Base-by-base conservation (phyloP, 1,140 invertebrate species). In the Wasmannia auropunctata region DNA sequence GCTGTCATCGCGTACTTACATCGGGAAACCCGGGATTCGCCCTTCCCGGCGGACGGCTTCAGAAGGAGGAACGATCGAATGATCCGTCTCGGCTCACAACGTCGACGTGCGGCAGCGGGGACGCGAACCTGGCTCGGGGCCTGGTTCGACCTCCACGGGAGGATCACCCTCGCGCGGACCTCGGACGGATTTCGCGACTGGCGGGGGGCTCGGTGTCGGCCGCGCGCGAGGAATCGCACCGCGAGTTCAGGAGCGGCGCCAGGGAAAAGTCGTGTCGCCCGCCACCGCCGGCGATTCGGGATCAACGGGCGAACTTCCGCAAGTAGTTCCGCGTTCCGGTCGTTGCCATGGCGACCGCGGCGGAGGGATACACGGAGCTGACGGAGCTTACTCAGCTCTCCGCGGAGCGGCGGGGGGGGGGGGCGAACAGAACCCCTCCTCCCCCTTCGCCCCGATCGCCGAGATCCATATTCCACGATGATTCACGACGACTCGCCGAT, bases 311-410 rank as follows among this genome's bases (percentile, higher is more conserved):
- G 89, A 92, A 89, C 86, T 92, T 93, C 88, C 91, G 91, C 91
- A 92, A 93, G 87, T 92, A 92, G 92, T 92, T 89, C 92, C 90
- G 28, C 86, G 87, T 92, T 67, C 63, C 91, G 92, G 92, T 91
- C 83, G 91, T 93, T 92, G 81, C 91, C 79, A 91, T 90, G 86
- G 85, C 56, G 86, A 86, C 91, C 54, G 77, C 74, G 84, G 85
- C 90, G 87, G 37, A 89, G 91, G 90, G 80, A 87, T 90, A 90
- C 87, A 58, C 25, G 16, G 7, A 28, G 22, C 3, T 8, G 3
- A 40, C 43, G 10, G 10, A 28, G 8, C 11, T 19, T 28, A 4
- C 28, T n/a, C 5, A 25, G 6, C 6, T 14, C 16, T 16, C 0
- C 16, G 19, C 31, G 7, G 62, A n/a, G n/a, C n/a, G 5, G 19